Conservation (phyloP, 2,113 vertebrate species). For the Butorides virescens region DNA sequence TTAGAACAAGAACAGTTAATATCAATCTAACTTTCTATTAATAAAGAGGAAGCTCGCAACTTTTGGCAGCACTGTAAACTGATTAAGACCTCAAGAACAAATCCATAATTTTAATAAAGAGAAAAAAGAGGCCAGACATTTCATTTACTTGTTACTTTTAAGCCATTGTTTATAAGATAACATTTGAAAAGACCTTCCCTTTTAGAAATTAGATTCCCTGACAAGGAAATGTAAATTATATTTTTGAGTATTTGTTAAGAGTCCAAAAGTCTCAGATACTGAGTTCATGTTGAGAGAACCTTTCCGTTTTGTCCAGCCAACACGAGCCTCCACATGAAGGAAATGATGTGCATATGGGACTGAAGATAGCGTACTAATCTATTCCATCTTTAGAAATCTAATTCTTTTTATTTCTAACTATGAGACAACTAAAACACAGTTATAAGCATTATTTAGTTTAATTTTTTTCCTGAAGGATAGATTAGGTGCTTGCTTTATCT, state of each 20-base stretch:
- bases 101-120: background rate
- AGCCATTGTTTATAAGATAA: background rate
- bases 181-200: background rate
- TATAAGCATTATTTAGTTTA: slow-evolving; percentile 9
- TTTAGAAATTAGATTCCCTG: background rate
- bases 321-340: background rate
- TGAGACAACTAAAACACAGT: slow-evolving; percentile 29
- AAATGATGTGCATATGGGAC: background rate
- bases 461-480: slow-evolving; percentile 14
- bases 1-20: background rate
- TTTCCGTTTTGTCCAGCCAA: background rate
- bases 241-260: background rate
- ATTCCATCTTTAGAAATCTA: background rate
- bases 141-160: background rate
- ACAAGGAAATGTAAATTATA: background rate
- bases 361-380: background rate
- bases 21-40: background rate
- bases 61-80: background rate
- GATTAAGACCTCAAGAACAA: background rate
- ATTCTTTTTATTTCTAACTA: background rate
- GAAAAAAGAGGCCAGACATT: background rate
- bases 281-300: background rate
- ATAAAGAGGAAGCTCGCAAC: background rate
- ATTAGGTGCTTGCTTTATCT: background rate
- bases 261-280: background rate